Evolutionary conservation across 2,888 invertebrate species (phyloP), one percentile per base, ranked within the genome.

Genomic region (Germaria angustata): DNA sequence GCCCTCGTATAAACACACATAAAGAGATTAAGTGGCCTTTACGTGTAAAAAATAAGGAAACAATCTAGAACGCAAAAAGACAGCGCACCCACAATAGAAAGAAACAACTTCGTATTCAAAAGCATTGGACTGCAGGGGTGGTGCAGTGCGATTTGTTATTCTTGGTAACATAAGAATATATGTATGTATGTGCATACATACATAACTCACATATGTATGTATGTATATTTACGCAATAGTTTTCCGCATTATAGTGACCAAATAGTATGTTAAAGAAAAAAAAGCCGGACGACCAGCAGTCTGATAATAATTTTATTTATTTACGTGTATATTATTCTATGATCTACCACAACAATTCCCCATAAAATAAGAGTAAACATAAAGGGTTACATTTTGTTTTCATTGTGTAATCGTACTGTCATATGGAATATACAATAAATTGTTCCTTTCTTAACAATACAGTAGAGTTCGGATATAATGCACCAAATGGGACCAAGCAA

Each of bases 251-350:
- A 22, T 46, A 32, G 55, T 34, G 36, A 75, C 68, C 66, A 66
- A 44, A 71, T 39, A n/a, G 24, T n/a, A n/a, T n/a, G n/a, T 17
- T 28, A 7, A 41, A 32, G 11, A 11, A 20, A 28, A 59, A n/a
- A 41, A 39, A 61, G 5, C 5, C 28, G 66, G 82, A 79, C 82
- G 82, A 46, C 82, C 59, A 66, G 34, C 59, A 65, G 82, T 82
- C 82, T 82, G 51, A 65, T 66, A 41, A 69, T 71, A 34, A 53
- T 13, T 68, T 24, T 73, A 7, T 11, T 32, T 8, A 7, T 57
- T 41, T 44, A 32, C 63, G 49, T 59, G 22, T 41, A 6, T 15
- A 11, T 11, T 41, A 61, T 7, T 34, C 15, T 39, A 41, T 15
- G n/a, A 41, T n/a, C 15, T n/a, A 39, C 20, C 13, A 39, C 11